Base-by-base conservation (phyloP, 2,113 vertebrate genomes). In the Stictonetta naevosa region DNA sequence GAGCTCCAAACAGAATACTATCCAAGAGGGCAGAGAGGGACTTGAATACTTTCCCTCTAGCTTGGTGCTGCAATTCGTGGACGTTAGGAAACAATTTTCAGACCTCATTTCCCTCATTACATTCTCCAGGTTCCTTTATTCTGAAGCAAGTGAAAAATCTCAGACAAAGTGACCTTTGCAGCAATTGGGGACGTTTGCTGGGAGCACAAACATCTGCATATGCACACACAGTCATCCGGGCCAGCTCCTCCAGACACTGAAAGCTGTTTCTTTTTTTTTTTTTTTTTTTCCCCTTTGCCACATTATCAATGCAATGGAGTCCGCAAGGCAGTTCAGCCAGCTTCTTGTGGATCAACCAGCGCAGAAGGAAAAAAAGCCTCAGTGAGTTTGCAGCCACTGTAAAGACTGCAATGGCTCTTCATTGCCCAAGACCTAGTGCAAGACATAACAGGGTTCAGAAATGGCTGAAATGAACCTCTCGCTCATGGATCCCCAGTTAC, bases 11-110 rank as follows among this genome's bases (percentile, higher is more conserved):
- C 78, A 84, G 86, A 78, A 79, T 93, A 76, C 55, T 64, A 86
- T 86, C 92, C 88, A 94, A 83, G 86, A 92, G 90, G 76, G 80
- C 69, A 91, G 69, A 89, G 69, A 90, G 76, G 62, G 90, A 92
- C 92, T 86, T 92, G 80, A 95, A 92, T 76, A 83, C 88, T 94
- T 94, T 90, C 56, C 77, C 77, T 46, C 64, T 60, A 94, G 77
- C 77, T 79, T 7, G 0, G 26, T 76, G 67, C 91, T 85, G 88
- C 86, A 92, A 88, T 91, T 96, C 73, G 79, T 76, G 77, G 44
- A 91, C 92, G 63, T 91, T 92, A 94, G 74, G 84, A 89, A 88
- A 93, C 81, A 84, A 93, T 91, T 79, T 87, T 96, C 92, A 96
- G 81, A 82, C 83, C 42, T 94, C 71, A 96, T 96, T 96, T 93